Conservation (phyloP, 2,888 invertebrate species). For the Bibio marci region DNA sequence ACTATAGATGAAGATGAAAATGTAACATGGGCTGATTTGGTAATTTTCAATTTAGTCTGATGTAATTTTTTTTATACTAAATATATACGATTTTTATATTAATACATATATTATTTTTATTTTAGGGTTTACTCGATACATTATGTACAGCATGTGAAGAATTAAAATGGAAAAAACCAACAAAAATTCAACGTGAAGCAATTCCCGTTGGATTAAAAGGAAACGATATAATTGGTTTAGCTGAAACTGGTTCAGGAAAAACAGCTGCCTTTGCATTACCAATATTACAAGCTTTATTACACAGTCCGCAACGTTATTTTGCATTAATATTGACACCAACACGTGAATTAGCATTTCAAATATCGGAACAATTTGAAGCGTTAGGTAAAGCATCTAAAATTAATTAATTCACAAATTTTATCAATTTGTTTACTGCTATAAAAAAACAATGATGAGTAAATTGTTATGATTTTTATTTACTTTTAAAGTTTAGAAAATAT, state of each 20-base stretch:
- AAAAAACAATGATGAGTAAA: too few relatives aligned
- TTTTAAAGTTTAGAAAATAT: too few relatives aligned
- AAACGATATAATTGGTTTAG: constrained; percentile 43
- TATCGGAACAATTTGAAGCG: constrained; percentile 96
- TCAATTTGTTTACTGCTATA: too few relatives aligned
- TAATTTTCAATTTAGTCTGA: constrained; percentile 21
- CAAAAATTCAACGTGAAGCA: constrained; percentile 88
- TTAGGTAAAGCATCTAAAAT: too few relatives aligned
- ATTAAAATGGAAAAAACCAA: constrained; percentile 86
- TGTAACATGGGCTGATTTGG: constrained; percentile 42
- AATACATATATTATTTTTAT: constrained; percentile 7
- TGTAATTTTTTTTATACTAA: background rate
- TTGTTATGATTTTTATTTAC: too few relatives aligned
- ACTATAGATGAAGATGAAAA: constrained; percentile 15
- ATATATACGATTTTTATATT: background rate
- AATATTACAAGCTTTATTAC: constrained; percentile 77
- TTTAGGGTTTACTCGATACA: constrained; percentile 75
- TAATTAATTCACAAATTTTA: constrained; percentile 4
- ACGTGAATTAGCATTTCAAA: constrained; percentile 94
- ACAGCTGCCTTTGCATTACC: constrained; percentile 97
- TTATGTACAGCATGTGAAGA: constrained; percentile 81
- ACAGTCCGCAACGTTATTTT: constrained; percentile 86
- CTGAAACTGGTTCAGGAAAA: constrained; percentile 73
- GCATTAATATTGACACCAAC: constrained; percentile 90
- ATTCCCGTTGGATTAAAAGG: constrained; percentile 84